Percentiles rank a stretch among this genome's conserved stretches.
Conservation (phyloP, 1,140 invertebrate genomes). For the Piezodorus guildinii region DNA sequence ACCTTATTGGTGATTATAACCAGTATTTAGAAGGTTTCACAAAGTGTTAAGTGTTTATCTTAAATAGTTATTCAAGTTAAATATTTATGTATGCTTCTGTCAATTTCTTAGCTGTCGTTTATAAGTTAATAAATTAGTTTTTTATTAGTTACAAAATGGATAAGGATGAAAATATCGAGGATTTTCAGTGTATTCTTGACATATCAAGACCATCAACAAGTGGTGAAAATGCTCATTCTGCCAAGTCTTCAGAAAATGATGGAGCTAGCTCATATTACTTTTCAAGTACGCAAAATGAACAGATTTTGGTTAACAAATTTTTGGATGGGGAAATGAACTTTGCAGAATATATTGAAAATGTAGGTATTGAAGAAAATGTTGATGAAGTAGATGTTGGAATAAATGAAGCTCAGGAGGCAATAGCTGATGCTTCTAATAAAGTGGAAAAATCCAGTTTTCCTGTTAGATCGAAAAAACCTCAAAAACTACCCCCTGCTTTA, state of each 20-base stretch:
- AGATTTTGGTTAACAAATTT: slow-evolving; percentile 22
- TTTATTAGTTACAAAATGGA: neutral
- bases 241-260: neutral
- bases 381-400: neutral
- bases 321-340: slow-evolving; percentile 21
- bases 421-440: neutral
- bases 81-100: no score
- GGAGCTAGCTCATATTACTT: neutral
- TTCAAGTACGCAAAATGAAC: slow-evolving; percentile 12
- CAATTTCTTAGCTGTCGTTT: neutral
- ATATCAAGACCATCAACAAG: slow-evolving; percentile 7
- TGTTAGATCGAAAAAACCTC: neutral
- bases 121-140: neutral
- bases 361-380: neutral
- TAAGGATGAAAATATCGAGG: neutral
- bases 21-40: no score
- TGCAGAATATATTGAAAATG: slow-evolving; percentile 19
- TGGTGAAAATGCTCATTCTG: neutral
- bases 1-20: no score
- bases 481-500: slow-evolving; percentile 50
- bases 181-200: neutral
- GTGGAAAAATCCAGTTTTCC: neutral
- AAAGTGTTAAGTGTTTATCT: no score
- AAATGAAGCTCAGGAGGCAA: neutral
- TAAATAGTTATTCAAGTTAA: no score